Base-by-base conservation (phyloP, 2,797 vertebrate genomes). In the Gouania willdenowi region DNA sequence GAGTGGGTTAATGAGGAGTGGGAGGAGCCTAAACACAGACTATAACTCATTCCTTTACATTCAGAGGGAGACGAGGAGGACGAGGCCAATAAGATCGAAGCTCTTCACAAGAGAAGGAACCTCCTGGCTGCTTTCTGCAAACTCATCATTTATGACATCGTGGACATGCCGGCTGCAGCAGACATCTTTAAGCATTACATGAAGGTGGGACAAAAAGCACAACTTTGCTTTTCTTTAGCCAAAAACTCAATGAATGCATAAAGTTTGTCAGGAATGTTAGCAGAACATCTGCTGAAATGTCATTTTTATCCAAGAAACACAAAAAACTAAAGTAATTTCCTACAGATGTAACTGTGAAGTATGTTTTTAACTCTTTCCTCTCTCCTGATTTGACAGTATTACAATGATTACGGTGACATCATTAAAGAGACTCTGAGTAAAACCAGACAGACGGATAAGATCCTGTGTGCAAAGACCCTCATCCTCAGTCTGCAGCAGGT, bases 181-280 rank as follows among this genome's bases (percentile, higher is more conserved):
- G 97, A 99, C 81, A 99, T 99, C 85, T 98, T 99, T 85, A 99
- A 98, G 72, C 97, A 99, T 87, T 98, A 98, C 86, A 99, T 99
- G 97, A 99, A 99, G 95, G 97, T 99, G 83, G 24, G 37, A n/a
- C n/a, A n/a, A n/a, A 8, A 22, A 8, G 6, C 21, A n/a, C n/a
- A 1, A 8, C 3, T 22, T 10, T n/a, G n/a, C n/a, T n/a, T n/a
- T n/a, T n/a, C n/a, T n/a, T n/a, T n/a, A n/a, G n/a, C n/a, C n/a
- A n/a, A n/a, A n/a, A n/a, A n/a, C n/a, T n/a, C n/a, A n/a, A n/a
- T n/a, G n/a, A n/a, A n/a, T n/a, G n/a, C n/a, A n/a, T n/a, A n/a
- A n/a, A n/a, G n/a, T n/a, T n/a, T n/a, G n/a, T n/a, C n/a, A n/a
- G n/a, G n/a, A n/a, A n/a, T n/a, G n/a, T n/a, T n/a, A n/a, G n/a